Evolutionary conservation across 2,797 vertebrate species (phyloP).

Genomic region (Mionectes olivaceus): DNA sequence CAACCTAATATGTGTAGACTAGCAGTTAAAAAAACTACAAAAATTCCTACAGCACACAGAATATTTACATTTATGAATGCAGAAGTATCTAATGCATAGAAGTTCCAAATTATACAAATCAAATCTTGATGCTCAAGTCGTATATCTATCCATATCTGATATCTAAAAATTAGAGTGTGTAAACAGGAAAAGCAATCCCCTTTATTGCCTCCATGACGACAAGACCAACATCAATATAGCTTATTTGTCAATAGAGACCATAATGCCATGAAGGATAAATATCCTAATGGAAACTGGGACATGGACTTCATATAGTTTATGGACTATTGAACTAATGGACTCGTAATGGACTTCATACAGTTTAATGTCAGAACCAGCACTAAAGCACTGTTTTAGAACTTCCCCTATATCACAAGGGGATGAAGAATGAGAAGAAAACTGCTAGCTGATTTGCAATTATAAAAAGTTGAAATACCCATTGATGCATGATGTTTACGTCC

Average conservation of each 20-base stretch:
- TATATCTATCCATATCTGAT: background rate
- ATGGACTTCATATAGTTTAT: background rate
- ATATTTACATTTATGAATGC: background rate
- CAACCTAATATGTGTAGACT: background rate
- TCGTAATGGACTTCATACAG: background rate
- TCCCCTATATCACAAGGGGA: background rate
- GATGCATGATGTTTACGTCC: background rate
- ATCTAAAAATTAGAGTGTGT: background rate
- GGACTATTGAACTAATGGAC: background rate
- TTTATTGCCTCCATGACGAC: background rate
- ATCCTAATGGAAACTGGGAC: background rate
- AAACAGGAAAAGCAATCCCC: background rate
- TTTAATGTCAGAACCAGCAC: background rate
- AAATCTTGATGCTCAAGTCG: background rate
- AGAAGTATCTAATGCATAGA: background rate
- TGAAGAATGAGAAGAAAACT: slow-evolving; percentile 17
- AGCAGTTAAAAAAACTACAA: background rate
- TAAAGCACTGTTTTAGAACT: background rate
- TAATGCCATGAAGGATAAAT: background rate
- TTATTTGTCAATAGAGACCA: background rate
- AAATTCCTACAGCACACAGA: background rate
- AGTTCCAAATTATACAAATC: background rate
- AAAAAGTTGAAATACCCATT: background rate
- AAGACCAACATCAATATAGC: background rate
- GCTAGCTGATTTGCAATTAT: background rate